Conservation (phyloP, 2,113 vertebrate genomes). For the Neomonachus schauinslandi region DNA sequence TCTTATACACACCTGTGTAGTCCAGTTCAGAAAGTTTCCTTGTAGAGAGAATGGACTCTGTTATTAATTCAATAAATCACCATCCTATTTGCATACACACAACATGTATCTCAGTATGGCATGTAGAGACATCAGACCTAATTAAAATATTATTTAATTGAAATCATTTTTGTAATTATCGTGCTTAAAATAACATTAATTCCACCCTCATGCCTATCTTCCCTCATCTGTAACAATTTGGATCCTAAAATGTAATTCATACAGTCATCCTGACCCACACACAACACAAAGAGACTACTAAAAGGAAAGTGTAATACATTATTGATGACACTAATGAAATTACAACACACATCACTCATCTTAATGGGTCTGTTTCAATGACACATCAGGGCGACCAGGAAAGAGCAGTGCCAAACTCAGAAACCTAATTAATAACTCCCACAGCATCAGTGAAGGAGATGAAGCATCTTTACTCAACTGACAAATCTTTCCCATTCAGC, state of each 20-base stretch:
- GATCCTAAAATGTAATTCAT: constrained; percentile 78
- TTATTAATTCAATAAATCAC: constrained; percentile 58
- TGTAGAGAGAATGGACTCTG: neutral
- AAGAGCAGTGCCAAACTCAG: constrained; percentile 66
- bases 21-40: constrained; percentile 32
- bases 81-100: constrained; percentile 48
- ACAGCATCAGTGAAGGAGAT: constrained; percentile 66
- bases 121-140: constrained; percentile 63
- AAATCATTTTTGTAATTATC: constrained; percentile 77
- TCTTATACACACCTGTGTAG: neutral
- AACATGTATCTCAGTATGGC: constrained; percentile 46
- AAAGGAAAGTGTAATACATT: constrained; percentile 80
- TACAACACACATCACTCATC: constrained; percentile 84
- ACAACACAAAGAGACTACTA: constrained; percentile 73
- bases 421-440: constrained; percentile 82
- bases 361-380: constrained; percentile 81
- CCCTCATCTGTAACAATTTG: constrained; percentile 80
- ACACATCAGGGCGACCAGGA: constrained; percentile 77
- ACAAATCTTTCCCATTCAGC: constrained; percentile 67
- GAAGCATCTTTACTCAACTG: constrained; percentile 66
- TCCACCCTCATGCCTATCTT: constrained; percentile 77
- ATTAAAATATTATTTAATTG: constrained; percentile 81
- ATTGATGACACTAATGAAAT: constrained; percentile 86
- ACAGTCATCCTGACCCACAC: constrained; percentile 65
- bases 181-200: constrained; percentile 79